phyloP scores from a whole-genome alignment of 2,888 invertebrate species.

The Automeris io region DNA sequence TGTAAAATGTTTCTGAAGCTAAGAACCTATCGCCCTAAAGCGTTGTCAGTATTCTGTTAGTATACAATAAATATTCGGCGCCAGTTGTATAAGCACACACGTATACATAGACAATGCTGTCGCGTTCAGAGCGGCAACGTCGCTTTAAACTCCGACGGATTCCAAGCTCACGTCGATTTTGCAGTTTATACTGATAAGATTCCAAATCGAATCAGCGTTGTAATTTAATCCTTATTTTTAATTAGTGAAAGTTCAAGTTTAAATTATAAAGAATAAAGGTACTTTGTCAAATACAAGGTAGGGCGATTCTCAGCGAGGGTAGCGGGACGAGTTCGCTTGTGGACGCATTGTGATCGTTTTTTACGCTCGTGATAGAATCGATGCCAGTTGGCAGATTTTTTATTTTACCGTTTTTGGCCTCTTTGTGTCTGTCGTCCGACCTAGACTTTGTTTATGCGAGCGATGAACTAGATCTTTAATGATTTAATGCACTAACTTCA shows the following conservation, averaged over 20 bases:
- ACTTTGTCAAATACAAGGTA: slow-evolving; percentile 34
- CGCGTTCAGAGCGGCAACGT: slow-evolving; percentile 37
- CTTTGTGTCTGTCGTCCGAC: slow-evolving; percentile 13
- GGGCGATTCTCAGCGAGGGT: slow-evolving; percentile 48
- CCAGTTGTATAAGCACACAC: slow-evolving; percentile 73
- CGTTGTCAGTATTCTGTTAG: slow-evolving; percentile 70
- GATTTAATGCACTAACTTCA: background rate
- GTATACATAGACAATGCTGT: slow-evolving; percentile 70
- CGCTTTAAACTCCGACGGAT: slow-evolving; percentile 57
- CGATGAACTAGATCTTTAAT: background rate
- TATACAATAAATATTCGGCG: slow-evolving; percentile 78
- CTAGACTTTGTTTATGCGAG: background rate
- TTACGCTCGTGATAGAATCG: slow-evolving; percentile 66
- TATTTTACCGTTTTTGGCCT: slow-evolving; percentile 74
- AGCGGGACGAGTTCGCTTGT: slow-evolving; percentile 62
- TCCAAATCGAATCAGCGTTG: slow-evolving; percentile 20
- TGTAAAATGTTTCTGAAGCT: slow-evolving; percentile 25
- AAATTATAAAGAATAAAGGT: slow-evolving; percentile 11
- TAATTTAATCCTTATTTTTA: slow-evolving; percentile 19
- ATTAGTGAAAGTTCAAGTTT: slow-evolving; percentile 19
- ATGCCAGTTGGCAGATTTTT: slow-evolving; percentile 77
- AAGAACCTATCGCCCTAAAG: slow-evolving; percentile 67
- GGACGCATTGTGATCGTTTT: slow-evolving; percentile 69
- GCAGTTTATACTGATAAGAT: slow-evolving; percentile 37
- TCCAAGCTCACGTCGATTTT: slow-evolving; percentile 61